Evolutionary conservation across 1,140 invertebrate genomes (phyloP).

Genomic region (Dendrolimus punctatus): DNA sequence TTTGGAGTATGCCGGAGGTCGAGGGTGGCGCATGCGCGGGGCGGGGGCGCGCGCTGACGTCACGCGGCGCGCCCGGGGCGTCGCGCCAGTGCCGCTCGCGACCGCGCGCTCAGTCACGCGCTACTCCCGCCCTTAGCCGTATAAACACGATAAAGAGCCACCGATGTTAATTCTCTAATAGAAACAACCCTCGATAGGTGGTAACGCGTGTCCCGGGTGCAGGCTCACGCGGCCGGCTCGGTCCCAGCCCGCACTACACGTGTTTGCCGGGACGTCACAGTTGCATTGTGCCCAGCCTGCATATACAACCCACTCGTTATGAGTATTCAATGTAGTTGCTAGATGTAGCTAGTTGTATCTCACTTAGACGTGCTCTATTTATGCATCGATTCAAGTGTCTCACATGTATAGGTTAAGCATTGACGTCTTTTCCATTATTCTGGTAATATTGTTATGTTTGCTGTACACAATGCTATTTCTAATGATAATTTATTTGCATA

Average conservation of each 20-base stretch:
- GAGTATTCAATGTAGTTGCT: constrained; percentile 17
- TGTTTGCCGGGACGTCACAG: constrained; percentile 17
- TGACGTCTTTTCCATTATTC: too few relatives aligned
- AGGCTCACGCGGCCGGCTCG: constrained; percentile 5
- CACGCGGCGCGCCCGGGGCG: constrained; percentile 50
- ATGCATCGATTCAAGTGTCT: too few relatives aligned
- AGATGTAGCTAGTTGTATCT: constrained; percentile 1
- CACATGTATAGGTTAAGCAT: too few relatives aligned
- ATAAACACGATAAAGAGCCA: constrained; percentile 50
- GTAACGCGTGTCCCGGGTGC: constrained; percentile 15
- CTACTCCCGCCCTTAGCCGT: constrained; percentile 43
- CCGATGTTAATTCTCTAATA: constrained; percentile 46
- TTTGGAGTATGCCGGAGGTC: constrained; percentile 43
- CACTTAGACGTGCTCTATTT: too few relatives aligned
- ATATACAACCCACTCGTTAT: constrained; percentile 13
- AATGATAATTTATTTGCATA: too few relatives aligned
- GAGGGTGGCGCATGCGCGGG: constrained; percentile 47
- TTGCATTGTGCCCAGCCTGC: constrained; percentile 8
- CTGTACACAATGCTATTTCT: too few relatives aligned
- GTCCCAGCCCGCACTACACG: background rate
- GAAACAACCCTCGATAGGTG: constrained; percentile 28
- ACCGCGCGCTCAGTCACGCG: constrained; percentile 54
- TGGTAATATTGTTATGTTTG: too few relatives aligned
- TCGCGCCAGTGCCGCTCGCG: constrained; percentile 53
- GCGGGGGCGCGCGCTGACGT: constrained; percentile 54